Conservation (phyloP, 2,113 vertebrate species). For the Rhipidura dahli region DNA sequence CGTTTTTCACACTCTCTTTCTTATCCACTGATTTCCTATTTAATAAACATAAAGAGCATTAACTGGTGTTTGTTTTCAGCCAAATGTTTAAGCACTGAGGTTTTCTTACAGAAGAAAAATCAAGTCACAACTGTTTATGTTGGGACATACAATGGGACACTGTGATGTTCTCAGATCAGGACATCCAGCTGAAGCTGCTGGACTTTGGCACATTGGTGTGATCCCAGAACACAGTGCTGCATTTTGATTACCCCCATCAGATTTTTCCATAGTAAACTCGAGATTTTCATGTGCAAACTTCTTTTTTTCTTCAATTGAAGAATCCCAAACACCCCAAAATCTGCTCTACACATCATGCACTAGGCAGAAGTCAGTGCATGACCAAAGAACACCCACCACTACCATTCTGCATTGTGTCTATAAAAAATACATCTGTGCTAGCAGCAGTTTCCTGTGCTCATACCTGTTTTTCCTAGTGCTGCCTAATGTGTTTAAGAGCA, state of each 20-base stretch:
- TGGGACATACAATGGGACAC: not conserved
- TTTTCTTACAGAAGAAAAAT: not conserved
- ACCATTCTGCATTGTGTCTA: not conserved
- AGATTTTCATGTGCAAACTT: not conserved
- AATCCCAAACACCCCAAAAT: rapidly evolving
- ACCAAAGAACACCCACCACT: not conserved
- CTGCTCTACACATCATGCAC: not conserved
- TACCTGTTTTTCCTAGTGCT: not conserved
- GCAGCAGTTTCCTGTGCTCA: not conserved
- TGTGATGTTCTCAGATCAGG: not conserved
- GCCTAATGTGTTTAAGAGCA: not conserved
- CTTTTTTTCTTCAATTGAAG: not conserved
- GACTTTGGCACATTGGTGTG: not conserved
- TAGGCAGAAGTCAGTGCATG: not conserved
- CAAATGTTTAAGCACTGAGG: not conserved
- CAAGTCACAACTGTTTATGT: not conserved
- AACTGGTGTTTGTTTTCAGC: conserved; percentile 3
- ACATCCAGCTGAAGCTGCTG: not conserved
- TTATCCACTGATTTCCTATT: conserved; percentile 41
- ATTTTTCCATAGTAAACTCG: not conserved
- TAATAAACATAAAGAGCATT: conserved; percentile 28
- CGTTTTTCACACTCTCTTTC: not conserved
- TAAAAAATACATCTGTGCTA: not conserved
- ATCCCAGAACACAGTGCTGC: not conserved
- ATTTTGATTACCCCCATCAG: not conserved